phyloP scores from a whole-genome alignment of 2,113 vertebrate genomes.

The Ctenodactylus gundi region DNA sequence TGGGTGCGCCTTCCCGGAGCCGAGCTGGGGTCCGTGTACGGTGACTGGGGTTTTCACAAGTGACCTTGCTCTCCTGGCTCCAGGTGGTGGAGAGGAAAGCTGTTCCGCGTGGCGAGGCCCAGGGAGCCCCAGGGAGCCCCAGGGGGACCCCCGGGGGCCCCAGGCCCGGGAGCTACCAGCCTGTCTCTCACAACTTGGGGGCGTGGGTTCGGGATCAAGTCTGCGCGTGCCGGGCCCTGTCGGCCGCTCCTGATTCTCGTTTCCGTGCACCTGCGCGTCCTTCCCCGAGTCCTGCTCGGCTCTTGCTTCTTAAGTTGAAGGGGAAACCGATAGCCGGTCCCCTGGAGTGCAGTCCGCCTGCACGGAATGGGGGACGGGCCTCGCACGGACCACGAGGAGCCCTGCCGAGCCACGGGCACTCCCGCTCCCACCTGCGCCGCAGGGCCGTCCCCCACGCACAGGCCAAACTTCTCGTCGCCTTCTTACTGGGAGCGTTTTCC shows the following conservation, averaged over 20 bases:
- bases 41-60: conserved; percentile 14
- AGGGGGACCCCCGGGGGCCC: conserved; percentile 20
- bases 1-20: neutral
- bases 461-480: neutral
- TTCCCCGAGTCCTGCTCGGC: conserved; percentile 13
- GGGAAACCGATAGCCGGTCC: conserved; percentile 30
- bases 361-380: conserved; percentile 43
- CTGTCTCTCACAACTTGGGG: conserved; percentile 45
- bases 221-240: too few species aligned
- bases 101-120: neutral
- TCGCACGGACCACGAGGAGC: too few species aligned
- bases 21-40: conserved; percentile 44
- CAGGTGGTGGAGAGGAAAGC: conserved; percentile 33
- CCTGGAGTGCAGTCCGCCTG: conserved; percentile 45
- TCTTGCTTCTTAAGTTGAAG: neutral
- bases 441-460: conserved; percentile 29
- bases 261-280: too few species aligned
- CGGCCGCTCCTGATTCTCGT: too few species aligned
- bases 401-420: too few species aligned
- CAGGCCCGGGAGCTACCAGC: neutral
- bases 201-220: conserved; percentile 32
- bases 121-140: conserved; percentile 22
- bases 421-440: conserved; percentile 44
- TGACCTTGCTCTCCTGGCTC: conserved; percentile 7
- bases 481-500: neutral